Percentiles rank a stretch among this genome's conserved stretches.
Conservation (phyloP, 2,888 invertebrate species). For the Xestia ashworthii region DNA sequence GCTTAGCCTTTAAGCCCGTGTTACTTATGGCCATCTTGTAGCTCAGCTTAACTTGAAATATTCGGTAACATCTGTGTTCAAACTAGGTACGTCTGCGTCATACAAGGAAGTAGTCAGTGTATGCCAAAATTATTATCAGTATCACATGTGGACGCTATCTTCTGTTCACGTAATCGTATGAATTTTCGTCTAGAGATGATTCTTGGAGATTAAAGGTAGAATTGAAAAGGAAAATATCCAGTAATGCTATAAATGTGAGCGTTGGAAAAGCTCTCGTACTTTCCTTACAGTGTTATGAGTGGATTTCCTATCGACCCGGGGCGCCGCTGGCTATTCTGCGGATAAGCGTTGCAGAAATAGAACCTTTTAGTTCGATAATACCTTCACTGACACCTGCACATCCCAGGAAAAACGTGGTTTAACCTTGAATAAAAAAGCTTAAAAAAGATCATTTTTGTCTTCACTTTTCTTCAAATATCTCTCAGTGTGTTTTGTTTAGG, state of each 20-base stretch:
- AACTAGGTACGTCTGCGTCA: conserved; percentile 55
- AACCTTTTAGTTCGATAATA: conserved; percentile 36
- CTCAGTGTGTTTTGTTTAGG: conserved; percentile 10
- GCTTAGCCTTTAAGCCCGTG: not conserved
- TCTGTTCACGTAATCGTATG: conserved; percentile 53
- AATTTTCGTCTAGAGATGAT: conserved; percentile 20
- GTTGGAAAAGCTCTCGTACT: conserved; percentile 16
- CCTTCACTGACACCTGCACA: conserved; percentile 21
- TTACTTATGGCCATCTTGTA: not conserved
- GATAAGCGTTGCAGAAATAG: conserved; percentile 45
- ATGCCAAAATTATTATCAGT: conserved; percentile 66
- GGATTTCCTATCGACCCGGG: conserved; percentile 35
- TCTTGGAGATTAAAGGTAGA: not conserved
- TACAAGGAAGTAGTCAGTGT: conserved; percentile 61
- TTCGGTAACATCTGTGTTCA: conserved; percentile 37
- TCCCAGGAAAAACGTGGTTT: not conserved
- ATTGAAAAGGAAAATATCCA: not conserved
- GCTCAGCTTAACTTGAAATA: conserved; percentile 3
- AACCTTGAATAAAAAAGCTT: not conserved
- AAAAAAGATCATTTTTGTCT: not conserved
- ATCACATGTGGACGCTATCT: conserved; percentile 54
- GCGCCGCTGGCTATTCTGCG: conserved; percentile 18
- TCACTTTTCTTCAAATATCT: not conserved
- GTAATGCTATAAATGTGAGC: not conserved
- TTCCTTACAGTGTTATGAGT: conserved; percentile 22